Evolutionary conservation across 2,113 vertebrate genomes (phyloP).

Genomic region (Aegotheles bennettii): DNA sequence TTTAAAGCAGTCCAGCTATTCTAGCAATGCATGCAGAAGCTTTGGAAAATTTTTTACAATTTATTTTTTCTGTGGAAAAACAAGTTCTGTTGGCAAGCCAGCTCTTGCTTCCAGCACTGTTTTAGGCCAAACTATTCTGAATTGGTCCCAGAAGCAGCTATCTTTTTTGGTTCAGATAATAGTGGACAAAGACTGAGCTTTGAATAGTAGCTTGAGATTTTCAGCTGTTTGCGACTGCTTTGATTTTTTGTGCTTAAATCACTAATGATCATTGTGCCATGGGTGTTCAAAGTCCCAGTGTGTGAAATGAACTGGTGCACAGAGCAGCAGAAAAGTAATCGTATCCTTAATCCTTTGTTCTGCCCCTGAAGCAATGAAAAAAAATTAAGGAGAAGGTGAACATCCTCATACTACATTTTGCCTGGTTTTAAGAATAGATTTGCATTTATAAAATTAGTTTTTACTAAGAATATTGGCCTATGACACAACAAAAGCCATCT

Average conservation of each 20-base stretch:
- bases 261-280: neutral
- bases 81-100: neutral
- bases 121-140: neutral
- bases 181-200: neutral
- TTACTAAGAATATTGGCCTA: neutral
- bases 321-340: neutral
- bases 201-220: neutral
- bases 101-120: neutral
- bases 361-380: neutral
- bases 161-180: neutral
- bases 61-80: neutral
- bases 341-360: neutral
- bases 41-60: neutral
- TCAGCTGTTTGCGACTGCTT: neutral
- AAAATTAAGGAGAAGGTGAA: neutral
- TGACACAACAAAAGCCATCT: neutral
- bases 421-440: neutral
- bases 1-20: neutral
- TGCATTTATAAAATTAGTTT: neutral
- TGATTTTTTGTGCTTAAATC: neutral
- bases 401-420: neutral
- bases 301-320: neutral
- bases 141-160: neutral
- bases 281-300: neutral
- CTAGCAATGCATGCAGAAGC: neutral